Conservation (phyloP, 2,888 invertebrate species). For the Patella caerulea region DNA sequence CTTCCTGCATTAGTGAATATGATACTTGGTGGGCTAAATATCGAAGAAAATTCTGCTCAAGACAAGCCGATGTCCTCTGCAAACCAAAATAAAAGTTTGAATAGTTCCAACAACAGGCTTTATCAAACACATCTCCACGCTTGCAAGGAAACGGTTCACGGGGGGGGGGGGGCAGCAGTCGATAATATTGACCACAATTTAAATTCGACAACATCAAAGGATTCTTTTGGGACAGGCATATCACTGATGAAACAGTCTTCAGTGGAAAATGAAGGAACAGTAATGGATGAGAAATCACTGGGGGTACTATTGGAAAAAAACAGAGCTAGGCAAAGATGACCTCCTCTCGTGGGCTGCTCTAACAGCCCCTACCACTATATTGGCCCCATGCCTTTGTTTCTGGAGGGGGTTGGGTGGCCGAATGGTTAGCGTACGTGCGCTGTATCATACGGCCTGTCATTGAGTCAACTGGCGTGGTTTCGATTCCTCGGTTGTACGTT, state of each 20-base stretch:
- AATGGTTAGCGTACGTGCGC: no score
- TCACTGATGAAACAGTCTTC: slow-evolving; percentile 28
- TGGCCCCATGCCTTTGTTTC: slow-evolving; percentile 41
- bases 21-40: slow-evolving; percentile 19
- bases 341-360: no score
- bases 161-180: slow-evolving; percentile 21
- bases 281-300: no score
- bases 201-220: slow-evolving; percentile 24
- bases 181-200: slow-evolving; percentile 37
- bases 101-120: not conserved
- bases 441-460: no score
- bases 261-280: not conserved
- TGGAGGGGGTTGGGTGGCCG: no score
- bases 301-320: no score
- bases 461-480: no score
- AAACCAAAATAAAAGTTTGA: not conserved
- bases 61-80: not conserved
- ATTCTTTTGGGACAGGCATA: slow-evolving; percentile 35
- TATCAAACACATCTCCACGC: not conserved
- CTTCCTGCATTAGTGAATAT: not conserved
- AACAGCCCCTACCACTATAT: no score
- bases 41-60: not conserved
- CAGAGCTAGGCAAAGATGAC: no score
- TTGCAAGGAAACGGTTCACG: slow-evolving; percentile 25
- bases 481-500: no score